Evolutionary conservation across 2,797 vertebrate genomes (phyloP), one percentile per base, ranked within the genome.

Genomic region (Diplodus puntazzo): DNA sequence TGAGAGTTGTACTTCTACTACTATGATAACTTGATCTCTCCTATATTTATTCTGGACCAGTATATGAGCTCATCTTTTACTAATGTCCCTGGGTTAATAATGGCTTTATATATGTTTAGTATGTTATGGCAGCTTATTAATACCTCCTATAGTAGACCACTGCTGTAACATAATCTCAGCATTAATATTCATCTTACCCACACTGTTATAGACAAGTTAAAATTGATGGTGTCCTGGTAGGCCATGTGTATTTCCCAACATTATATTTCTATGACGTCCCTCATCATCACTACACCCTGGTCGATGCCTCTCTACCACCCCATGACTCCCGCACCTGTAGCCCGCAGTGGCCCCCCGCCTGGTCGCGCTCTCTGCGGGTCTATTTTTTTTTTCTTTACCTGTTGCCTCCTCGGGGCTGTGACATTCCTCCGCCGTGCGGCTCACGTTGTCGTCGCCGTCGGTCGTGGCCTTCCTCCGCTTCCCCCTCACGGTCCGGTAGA

Each of bases 401-500:
- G 95, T 95, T 94, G 94, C 86, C 89, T 87, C 87, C 52, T 1
- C 64, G 11, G 57, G 18, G 79, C 55, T 50, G 48, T 27, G 50
- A 0, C 30, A n/a, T 11, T 75, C 77, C 65, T 72, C 86, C 23
- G 27, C 27, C 27, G 27, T 3, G 27, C 3, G 27, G 27, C 27
- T 30, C 27, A 25, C 27, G 27, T 30, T 3, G 27, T 30, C 14
- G 23, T 79, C 87, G 0, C 27, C 16, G 27, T 67, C 54, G 11
- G 16, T 69, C 1, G 69, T 54, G 78, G 90, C 84, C 83, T 88
- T 93, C 83, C 83, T 87, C 77, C 91, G 87, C 84, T 90, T 93
- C 82, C 89, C 88, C 80, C 83, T 83, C 77, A 92, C 79, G 72
- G 43, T 89, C 77, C 94, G 88, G 86, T 95, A 95, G 60, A 96